Evolutionary conservation across 2,888 invertebrate genomes (phyloP).

Genomic region (Hydroisotoma schaefferi): DNA sequence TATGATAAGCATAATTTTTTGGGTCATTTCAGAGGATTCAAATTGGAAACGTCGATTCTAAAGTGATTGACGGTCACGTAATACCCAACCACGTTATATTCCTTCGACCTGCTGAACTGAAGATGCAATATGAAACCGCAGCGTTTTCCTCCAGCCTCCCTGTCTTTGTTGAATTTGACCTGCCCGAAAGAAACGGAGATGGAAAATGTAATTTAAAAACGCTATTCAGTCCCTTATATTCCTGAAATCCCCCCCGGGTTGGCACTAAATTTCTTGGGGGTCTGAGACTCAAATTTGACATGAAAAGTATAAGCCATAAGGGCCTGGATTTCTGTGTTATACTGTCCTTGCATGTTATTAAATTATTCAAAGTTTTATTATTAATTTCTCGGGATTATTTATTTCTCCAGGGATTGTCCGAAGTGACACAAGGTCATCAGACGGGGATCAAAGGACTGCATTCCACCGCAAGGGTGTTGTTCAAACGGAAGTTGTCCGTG

Average conservation of each 20-base stretch:
- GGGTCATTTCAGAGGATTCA: slow-evolving; percentile 60
- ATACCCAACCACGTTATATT: slow-evolving; percentile 82
- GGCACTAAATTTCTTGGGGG: no score
- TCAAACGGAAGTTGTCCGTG: slow-evolving; percentile 78
- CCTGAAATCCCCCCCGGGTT: no score
- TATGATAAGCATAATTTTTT: no score
- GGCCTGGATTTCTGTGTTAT: no score
- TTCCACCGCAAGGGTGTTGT: slow-evolving; percentile 79
- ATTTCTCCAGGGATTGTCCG: slow-evolving; percentile 69
- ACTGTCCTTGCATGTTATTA: no score
- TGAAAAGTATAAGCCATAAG: no score
- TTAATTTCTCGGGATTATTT: background rate
- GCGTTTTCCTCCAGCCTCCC: slow-evolving; percentile 41
- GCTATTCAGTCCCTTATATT: no score
- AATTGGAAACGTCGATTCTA: slow-evolving; percentile 72
- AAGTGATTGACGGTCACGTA: slow-evolving; percentile 85
- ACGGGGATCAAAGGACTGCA: slow-evolving; percentile 71
- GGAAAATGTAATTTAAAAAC: slow-evolving; percentile 45
- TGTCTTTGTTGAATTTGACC: slow-evolving; percentile 45
- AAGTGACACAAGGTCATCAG: slow-evolving; percentile 66
- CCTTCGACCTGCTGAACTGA: slow-evolving; percentile 70
- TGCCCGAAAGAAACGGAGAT: slow-evolving; percentile 28
- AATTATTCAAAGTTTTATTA: no score
- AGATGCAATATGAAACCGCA: slow-evolving; percentile 67
- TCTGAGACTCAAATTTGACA: no score